Evolutionary conservation across 1,140 invertebrate genomes (phyloP).

Genomic region (Pseudobourletiella spinata): DNA sequence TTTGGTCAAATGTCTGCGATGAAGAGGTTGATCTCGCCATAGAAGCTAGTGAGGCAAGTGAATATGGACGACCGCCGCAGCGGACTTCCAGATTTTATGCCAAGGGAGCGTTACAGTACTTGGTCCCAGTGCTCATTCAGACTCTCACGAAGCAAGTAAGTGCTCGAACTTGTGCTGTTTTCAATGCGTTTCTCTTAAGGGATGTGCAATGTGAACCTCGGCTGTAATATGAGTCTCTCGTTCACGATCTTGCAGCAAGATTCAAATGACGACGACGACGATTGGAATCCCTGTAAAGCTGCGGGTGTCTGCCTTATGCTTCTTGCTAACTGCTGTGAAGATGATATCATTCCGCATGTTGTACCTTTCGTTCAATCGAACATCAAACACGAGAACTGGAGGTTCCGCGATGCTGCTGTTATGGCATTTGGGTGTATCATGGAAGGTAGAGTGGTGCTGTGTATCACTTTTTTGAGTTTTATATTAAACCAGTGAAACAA

Average conservation of each 20-base stretch:
- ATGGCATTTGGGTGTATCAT: slow-evolving; percentile 81
- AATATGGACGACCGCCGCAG: slow-evolving; percentile 81
- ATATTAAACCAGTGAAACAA: no score
- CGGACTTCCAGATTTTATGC: slow-evolving; percentile 87
- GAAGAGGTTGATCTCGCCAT: slow-evolving; percentile 96
- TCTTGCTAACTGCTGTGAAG: slow-evolving; percentile 91
- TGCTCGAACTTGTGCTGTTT: neutral
- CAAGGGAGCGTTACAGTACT: slow-evolving; percentile 87
- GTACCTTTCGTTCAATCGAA: slow-evolving; percentile 95
- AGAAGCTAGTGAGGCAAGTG: slow-evolving; percentile 85
- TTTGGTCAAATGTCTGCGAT: slow-evolving; percentile 99
- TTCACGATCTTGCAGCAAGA: no score
- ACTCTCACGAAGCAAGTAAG: slow-evolving; percentile 83
- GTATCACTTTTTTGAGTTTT: slow-evolving; percentile 13
- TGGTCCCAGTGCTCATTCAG: slow-evolving; percentile 88
- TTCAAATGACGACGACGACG: slow-evolving; percentile 88
- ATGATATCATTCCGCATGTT: slow-evolving; percentile 79
- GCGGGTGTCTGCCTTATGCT: slow-evolving; percentile 99
- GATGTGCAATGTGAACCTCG: no score
- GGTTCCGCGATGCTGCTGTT: slow-evolving; percentile 89
- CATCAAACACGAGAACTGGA: slow-evolving; percentile 90
- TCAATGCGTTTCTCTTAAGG: no score
- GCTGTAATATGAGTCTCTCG: no score
- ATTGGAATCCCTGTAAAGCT: slow-evolving; percentile 99
- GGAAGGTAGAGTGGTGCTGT: slow-evolving; percentile 31